Conservation (phyloP, 2,113 vertebrate genomes). For the Phrynocephalus versicolor region DNA sequence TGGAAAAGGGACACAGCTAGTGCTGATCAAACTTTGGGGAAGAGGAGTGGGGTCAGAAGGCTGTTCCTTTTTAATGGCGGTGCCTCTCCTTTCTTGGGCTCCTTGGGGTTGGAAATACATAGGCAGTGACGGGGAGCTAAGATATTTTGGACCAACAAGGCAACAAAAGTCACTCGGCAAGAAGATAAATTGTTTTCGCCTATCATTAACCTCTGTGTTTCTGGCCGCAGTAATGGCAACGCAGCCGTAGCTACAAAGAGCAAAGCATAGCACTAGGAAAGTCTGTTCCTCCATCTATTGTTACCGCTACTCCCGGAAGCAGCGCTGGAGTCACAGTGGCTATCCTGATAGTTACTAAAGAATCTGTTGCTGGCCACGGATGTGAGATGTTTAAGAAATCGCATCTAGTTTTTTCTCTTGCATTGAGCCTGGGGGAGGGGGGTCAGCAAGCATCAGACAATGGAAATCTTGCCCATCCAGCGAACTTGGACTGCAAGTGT, state of each 20-base stretch:
- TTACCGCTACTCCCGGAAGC: accelerated
- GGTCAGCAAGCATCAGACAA: conserved; percentile 57
- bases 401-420: conserved; percentile 11
- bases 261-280: conserved; percentile 24
- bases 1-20: conserved; percentile 5
- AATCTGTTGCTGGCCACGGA: conserved; percentile 67
- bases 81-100: neutral
- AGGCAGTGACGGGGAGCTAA: neutral
- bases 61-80: neutral
- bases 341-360: conserved; percentile 36
- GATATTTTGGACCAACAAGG: conserved; percentile 2
- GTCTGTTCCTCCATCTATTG: conserved; percentile 21
- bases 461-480: neutral
- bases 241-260: conserved; percentile 18
- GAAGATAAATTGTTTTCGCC: neutral
- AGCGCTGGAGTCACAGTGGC: conserved; percentile 2
- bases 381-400: neutral
- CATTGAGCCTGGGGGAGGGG: conserved; percentile 46
- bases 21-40: conserved; percentile 21
- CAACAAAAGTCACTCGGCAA: conserved; percentile 49
- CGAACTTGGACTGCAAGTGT: no score
- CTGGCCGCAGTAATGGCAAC: neutral
- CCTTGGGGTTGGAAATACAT: conserved; percentile 1
- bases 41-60: neutral
- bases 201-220: neutral